A percentile compares a stretch with the other conserved stretches of the same genome.
These are phyloP conservation scores for Rhizomys pruinosus DNA, from an alignment of 2,113 vertebrate genomes.

Conservation along the genomic window DNA sequence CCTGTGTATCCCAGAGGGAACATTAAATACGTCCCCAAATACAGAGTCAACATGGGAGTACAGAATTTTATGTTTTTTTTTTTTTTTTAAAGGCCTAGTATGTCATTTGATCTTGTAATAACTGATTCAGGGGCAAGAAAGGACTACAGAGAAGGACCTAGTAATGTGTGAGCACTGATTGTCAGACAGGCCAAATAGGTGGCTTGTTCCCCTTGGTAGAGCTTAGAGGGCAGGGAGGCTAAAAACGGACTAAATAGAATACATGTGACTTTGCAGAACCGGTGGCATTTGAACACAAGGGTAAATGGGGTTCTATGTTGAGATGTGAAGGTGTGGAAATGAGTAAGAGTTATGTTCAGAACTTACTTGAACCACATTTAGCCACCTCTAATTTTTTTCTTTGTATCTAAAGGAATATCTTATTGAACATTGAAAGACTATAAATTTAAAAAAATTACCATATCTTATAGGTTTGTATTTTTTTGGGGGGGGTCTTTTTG, in stretches of 20 bases:
- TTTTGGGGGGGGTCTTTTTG: too few species aligned
- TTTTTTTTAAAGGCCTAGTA: not conserved
- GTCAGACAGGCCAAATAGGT: not conserved
- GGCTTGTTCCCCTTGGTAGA: not conserved
- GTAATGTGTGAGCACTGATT: not conserved
- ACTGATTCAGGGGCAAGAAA: not conserved
- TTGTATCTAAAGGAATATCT: slow-evolving; percentile 10
- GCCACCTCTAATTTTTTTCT: slow-evolving; percentile 8
- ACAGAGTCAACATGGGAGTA: not conserved
- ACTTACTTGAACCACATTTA: slow-evolving; percentile 3
- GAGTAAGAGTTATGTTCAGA: not conserved
- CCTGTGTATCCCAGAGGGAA: not conserved
- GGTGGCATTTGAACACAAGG: slow-evolving; percentile 26
- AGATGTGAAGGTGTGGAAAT: not conserved
- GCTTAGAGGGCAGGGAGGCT: not conserved
- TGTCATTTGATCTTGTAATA: slow-evolving; percentile 1
- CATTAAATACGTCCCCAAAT: not conserved
- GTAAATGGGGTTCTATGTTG: not conserved
- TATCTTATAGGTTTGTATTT: slow-evolving; percentile 29
- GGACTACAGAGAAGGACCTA: not conserved
- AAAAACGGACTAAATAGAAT: not conserved
- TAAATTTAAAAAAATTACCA: slow-evolving; percentile 14
- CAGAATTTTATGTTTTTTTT: not conserved
- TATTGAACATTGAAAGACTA: not conserved
- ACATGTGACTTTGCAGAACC: not conserved